Percentiles rank a stretch among this genome's conserved stretches.
These are phyloP conservation scores for Psittacula derbiana DNA, from an alignment of 2,797 vertebrate genomes.

Conservation along the genomic window DNA sequence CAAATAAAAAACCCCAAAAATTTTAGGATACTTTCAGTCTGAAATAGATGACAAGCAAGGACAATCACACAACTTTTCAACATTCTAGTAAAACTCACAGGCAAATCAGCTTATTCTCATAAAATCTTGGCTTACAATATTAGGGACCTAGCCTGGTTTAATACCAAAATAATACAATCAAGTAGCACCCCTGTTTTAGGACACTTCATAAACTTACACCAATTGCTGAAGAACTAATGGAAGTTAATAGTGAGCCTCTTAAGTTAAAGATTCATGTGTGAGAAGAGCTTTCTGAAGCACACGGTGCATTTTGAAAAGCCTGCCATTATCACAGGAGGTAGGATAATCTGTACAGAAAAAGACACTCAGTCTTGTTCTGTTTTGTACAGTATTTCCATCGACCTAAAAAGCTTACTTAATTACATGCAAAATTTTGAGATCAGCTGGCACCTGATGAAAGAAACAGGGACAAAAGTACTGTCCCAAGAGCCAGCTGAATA, in stretches of 20 bases:
- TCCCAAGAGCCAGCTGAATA: neutral
- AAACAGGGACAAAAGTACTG: neutral
- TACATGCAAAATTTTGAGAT: slow-evolving; percentile 46
- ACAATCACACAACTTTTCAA: neutral
- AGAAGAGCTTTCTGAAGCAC: slow-evolving; percentile 32
- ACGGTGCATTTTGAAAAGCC: slow-evolving; percentile 35
- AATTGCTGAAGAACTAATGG: neutral
- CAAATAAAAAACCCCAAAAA: neutral
- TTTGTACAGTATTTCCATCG: slow-evolving; percentile 43
- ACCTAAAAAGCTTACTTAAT: slow-evolving; percentile 45
- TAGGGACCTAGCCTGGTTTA: neutral
- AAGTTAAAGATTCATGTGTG: slow-evolving; percentile 4
- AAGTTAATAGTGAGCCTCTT: neutral
- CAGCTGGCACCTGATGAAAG: slow-evolving; percentile 35
- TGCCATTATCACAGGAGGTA: slow-evolving; percentile 30
- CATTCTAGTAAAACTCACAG: neutral
- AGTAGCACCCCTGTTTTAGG: slow-evolving; percentile 18
- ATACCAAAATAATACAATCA: slow-evolving; percentile 6
- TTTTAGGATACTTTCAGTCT: neutral
- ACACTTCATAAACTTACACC: neutral
- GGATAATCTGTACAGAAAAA: slow-evolving; percentile 50
- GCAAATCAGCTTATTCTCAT: neutral
- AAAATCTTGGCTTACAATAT: neutral
- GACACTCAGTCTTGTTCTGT: slow-evolving; percentile 24
- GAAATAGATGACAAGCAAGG: neutral